Evolutionary conservation across 2,888 invertebrate genomes (phyloP).

Genomic region (Theretra japonica): DNA sequence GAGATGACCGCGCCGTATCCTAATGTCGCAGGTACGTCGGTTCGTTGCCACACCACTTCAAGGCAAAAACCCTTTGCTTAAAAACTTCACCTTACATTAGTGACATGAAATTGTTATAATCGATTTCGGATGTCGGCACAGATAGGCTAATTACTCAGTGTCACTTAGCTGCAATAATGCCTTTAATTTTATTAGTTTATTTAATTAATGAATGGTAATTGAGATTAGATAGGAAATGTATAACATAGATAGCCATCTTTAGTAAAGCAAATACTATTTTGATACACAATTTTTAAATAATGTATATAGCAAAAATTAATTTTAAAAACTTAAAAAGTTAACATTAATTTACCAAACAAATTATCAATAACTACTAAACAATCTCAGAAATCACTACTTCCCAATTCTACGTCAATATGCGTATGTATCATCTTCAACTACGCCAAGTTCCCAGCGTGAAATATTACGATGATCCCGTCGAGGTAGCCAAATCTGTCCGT

Average conservation of each 20-base stretch:
- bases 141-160: not conserved
- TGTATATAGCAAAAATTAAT: too few relatives aligned
- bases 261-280: too few relatives aligned
- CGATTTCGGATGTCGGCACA: not conserved
- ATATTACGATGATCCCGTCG: slow-evolving; percentile 34
- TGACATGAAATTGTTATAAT: slow-evolving; percentile 15
- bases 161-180: not conserved
- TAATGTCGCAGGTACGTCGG: not conserved
- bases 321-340: too few relatives aligned
- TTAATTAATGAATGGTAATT: too few relatives aligned
- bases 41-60: not conserved
- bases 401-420: too few relatives aligned
- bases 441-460: not conserved
- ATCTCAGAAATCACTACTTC: too few relatives aligned
- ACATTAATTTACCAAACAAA: too few relatives aligned
- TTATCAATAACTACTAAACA: too few relatives aligned
- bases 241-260: too few relatives aligned
- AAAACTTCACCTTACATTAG: slow-evolving; percentile 9
- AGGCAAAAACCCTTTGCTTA: slow-evolving; percentile 4
- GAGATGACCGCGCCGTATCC: not conserved
- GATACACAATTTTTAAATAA: too few relatives aligned
- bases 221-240: too few relatives aligned
- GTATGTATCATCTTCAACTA: not conserved
- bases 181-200: too few relatives aligned
- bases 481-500: slow-evolving; percentile 38